Conservation (phyloP, 2,888 invertebrate species). For the Willowsia nigromaculata region DNA sequence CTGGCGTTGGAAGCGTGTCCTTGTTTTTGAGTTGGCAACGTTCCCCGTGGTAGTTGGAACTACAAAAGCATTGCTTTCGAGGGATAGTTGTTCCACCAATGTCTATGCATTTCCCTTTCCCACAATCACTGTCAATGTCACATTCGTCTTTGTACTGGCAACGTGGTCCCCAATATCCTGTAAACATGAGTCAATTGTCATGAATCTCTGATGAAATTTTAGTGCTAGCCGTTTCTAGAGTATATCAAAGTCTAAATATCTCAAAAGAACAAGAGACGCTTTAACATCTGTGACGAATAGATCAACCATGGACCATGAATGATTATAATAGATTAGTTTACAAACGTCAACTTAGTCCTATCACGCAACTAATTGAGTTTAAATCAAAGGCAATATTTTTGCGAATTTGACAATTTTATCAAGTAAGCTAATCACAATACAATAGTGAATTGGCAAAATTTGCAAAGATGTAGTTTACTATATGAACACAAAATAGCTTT, state of each 20-base stretch:
- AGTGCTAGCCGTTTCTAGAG: neutral
- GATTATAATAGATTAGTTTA: neutral
- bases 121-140: constrained; percentile 70
- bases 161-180: constrained; percentile 76
- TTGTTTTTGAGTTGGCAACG: constrained; percentile 68
- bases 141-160: constrained; percentile 78
- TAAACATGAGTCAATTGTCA: neutral
- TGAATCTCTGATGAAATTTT: neutral
- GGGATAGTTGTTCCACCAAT: constrained; percentile 76
- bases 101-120: constrained; percentile 80
- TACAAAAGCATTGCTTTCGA: constrained; percentile 77
- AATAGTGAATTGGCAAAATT: too few species aligned
- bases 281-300: neutral
- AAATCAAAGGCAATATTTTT: too few species aligned
- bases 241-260: neutral
- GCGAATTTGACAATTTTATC: too few species aligned
- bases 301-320: neutral
- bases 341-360: too few species aligned
- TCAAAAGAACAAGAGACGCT: neutral
- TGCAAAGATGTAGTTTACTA: neutral
- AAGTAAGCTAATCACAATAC: too few species aligned
- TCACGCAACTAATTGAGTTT: too few species aligned
- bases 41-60: constrained; percentile 72
- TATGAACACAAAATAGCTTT: too few species aligned
- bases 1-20: constrained; percentile 53